Base-by-base conservation (phyloP, 2,888 invertebrate species). In the Vanessa cardui region DNA sequence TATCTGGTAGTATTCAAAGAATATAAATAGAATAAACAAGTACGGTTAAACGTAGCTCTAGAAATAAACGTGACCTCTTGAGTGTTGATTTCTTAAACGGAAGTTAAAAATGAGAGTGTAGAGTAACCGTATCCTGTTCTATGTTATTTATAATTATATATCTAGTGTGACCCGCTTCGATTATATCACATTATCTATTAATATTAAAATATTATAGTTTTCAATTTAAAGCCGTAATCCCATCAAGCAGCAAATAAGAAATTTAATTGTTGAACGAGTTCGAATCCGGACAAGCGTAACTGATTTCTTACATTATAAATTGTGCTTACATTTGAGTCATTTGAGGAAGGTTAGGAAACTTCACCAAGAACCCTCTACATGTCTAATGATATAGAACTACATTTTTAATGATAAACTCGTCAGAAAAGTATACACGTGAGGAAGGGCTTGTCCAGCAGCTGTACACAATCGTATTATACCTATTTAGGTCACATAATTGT, bases 101-200 rank as follows among this genome's bases (percentile, higher is more conserved):
- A 69, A 69, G 69, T 63, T 63, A 60, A 69, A 69, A 69, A 63
- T 61, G 66, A 18, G 50, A 63, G 50, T 63, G 63, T 26, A 50
- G 56, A 66, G 49, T 58, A 64, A 64, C n/a, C 26, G 54, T 70
- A 64, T 70, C 69, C 66, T 70, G 69, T 39, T 50, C 39, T 16
- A 33, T 9, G 39, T 39, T 21, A 54, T 54, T 54, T 54, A 54
- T 54, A 54, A 54, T 54, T 54, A 15, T 15, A 21, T 12, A 20
- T 20, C 18, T 49, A 49, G 9, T 18, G 31, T 15, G 26, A 31
- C 31, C n/a, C n/a, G n/a, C n/a, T n/a, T 56, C 26, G 31, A 33
- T n/a, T 31, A 18, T n/a, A 56, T 16, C 6, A 33, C 6, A 5
- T 26, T 2, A 5, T 26, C 26, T 26, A 26, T 47, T 18, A 26